Conservation (phyloP, 2,113 vertebrate genomes). For the Pardalotus punctatus region DNA sequence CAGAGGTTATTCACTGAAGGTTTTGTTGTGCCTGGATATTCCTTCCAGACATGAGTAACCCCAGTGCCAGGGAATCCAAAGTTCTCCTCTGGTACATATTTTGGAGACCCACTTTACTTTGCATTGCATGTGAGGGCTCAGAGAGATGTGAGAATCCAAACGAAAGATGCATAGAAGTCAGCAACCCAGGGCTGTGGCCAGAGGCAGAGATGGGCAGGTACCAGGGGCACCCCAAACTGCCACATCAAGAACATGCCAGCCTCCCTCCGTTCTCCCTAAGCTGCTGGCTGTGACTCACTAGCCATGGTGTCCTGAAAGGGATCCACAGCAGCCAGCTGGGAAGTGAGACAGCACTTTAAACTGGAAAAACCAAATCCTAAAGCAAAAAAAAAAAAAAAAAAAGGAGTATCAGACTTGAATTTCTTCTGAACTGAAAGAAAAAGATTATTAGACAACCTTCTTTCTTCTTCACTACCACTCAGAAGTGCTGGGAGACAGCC, state of each 20-base stretch:
- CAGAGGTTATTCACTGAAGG: constrained; percentile 4
- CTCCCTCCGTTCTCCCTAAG: neutral
- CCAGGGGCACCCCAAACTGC: neutral
- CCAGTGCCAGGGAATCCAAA: neutral
- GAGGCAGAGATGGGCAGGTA: neutral
- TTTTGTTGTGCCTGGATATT: neutral
- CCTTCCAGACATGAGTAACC: neutral
- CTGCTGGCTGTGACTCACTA: neutral
- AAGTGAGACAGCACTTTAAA: neutral
- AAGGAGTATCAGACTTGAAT: neutral
- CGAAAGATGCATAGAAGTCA: neutral
- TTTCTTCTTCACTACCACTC: neutral
- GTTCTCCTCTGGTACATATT: neutral
- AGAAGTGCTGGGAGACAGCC: neutral
- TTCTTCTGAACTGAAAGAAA: neutral
- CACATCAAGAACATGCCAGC: fast-evolving
- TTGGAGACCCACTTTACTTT: neutral
- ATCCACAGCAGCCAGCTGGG: neutral
- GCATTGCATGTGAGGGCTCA: neutral
- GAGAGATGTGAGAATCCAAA: neutral
- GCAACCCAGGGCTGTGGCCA: neutral
- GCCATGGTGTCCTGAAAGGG: neutral
- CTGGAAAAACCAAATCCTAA: neutral
- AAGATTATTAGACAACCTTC: neutral
- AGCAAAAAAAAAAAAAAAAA: neutral